Base-by-base conservation (phyloP, 2,888 invertebrate species). In the Dermolepida albohirtum region DNA sequence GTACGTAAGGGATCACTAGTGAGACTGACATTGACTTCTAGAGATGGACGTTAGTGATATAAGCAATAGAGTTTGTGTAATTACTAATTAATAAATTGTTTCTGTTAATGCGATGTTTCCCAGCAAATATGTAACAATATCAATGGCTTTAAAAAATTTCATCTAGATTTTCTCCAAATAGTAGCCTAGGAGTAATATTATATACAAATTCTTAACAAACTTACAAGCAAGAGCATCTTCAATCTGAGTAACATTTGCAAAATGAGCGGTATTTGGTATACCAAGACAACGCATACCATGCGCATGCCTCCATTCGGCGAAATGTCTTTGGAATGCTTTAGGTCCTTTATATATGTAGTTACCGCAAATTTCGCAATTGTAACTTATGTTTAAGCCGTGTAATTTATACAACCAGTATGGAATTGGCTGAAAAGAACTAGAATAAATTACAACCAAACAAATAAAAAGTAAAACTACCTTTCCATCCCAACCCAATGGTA, bases 391-490 rank as follows among this genome's bases (percentile, higher is more conserved):
- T 8, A 99, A 86, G 0, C 99, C 99, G 80, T 99, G 99, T 5
- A 99, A 86, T 83, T 99, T 99, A 85, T 99, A 99, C 65, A 99
- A 84, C 98, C 98, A 98, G 84, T 98, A 98, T 0, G 98, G 98
- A 73, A 91, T 91, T 0, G 91, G 91, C 81, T 67, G 14, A 8
- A 49, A 49, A 17, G 4, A 49, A 59, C 14, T n/a, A 47, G 0
- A 14, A 59, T 5, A 1, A 12, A 17, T 41, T 55, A 55, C 14
- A 52, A 8, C 8, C 27, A 29, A 34, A 40, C 27, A 17, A 11
- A 49, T 22, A 29, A 43, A 22, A 64, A 12, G 59, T 11, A 12
- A 59, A 57, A 54, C 73, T 78, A 91, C 92, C 86, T 98, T 98
- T 65, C 98, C 98, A 84, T 98, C 98, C 98, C 98, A 99, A 0